Percentiles rank a stretch among this genome's conserved stretches.
Conservation (phyloP, 1,140 invertebrate species). For the Lordiphosa mommai region DNA sequence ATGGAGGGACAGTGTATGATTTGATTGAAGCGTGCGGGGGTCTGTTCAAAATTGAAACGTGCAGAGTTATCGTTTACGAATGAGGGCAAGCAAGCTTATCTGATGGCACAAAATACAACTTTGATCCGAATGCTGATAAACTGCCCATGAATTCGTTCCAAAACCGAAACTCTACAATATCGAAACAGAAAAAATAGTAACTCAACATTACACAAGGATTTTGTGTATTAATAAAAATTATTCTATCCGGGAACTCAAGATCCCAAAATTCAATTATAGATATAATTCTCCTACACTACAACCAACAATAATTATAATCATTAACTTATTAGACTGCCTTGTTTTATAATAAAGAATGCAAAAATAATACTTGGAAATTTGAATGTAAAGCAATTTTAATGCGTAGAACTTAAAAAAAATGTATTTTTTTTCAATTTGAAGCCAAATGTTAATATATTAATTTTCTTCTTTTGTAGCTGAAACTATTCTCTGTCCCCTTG, state of each 20-base stretch:
- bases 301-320: constrained; percentile 19
- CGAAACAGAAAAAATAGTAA: constrained; percentile 17
- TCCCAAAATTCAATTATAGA: constrained; percentile 21
- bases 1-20: constrained; percentile 89
- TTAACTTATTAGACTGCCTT: constrained; percentile 40
- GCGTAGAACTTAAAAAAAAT: too few relatives aligned
- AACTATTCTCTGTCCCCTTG: too few relatives aligned
- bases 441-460: too few relatives aligned
- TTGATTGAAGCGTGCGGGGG: constrained; percentile 95
- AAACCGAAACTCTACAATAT: constrained; percentile 9
- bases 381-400: too few relatives aligned
- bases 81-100: constrained; percentile 92
- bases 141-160: constrained; percentile 72
- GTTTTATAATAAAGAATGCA: constrained; percentile 26
- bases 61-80: constrained; percentile 98
- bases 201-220: constrained; percentile 26
- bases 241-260: not conserved
- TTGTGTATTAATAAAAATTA: constrained; percentile 32
- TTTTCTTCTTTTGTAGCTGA: too few relatives aligned
- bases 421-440: too few relatives aligned
- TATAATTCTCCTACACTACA: constrained; percentile 31
- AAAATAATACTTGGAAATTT: constrained; percentile 12
- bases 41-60: constrained; percentile 97
- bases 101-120: constrained; percentile 89
- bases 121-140: constrained; percentile 89